Evolutionary conservation across 2,113 vertebrate species (phyloP).

Genomic region (Gobius niger): DNA sequence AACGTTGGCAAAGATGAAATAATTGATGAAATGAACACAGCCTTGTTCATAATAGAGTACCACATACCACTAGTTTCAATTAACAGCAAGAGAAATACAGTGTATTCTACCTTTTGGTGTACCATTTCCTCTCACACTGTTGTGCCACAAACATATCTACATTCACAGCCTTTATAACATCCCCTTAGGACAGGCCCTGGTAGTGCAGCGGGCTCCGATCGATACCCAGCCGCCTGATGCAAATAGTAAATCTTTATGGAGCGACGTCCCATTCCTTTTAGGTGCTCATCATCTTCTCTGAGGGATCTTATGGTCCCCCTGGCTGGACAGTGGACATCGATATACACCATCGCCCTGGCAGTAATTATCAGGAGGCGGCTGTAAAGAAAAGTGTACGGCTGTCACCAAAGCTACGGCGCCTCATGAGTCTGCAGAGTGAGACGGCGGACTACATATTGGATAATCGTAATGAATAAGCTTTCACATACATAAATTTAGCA

Average conservation of each 20-base stretch:
- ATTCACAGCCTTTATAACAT: conserved; percentile 28
- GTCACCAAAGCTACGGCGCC: conserved; percentile 17
- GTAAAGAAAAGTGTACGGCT: conserved; percentile 49
- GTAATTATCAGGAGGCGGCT: conserved; percentile 59
- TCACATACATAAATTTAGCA: conserved; percentile 5
- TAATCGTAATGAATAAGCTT: conserved; percentile 2
- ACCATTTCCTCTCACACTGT: background rate
- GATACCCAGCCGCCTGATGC: conserved; percentile 44
- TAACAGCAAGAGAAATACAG: background rate
- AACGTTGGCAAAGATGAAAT: no score
- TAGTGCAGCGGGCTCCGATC: conserved; percentile 36
- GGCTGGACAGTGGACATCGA: conserved; percentile 47
- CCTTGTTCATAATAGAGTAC: no score
- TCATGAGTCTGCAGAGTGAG: conserved; percentile 18
- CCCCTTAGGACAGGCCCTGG: conserved; percentile 3
- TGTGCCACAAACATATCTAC: background rate
- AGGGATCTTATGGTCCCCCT: conserved; percentile 32
- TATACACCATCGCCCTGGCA: conserved; percentile 37
- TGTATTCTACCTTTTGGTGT: background rate
- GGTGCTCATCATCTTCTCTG: conserved; percentile 41
- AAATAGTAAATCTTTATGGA: conserved; percentile 61
- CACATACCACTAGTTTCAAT: background rate
- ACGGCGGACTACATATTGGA: conserved; percentile 25
- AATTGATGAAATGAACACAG: no score
- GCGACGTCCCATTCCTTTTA: conserved; percentile 54